phyloP scores from a whole-genome alignment of 1,140 invertebrate species.

The Teleogryllus occipitalis region DNA sequence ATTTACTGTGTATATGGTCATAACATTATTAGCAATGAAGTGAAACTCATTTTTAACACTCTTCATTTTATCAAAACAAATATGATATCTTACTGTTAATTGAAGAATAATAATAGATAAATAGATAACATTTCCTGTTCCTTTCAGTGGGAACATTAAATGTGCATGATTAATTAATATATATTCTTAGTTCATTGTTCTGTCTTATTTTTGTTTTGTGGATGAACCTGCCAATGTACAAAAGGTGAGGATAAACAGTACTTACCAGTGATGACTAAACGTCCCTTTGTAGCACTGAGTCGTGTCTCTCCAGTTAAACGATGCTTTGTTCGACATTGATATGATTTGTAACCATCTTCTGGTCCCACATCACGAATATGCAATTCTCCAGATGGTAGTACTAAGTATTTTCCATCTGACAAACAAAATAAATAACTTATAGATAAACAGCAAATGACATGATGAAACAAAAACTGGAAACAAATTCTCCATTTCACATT shows the following conservation, averaged over 20 bases:
- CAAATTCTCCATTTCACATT: background rate
- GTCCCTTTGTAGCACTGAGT: constrained; percentile 84
- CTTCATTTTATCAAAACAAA: no score
- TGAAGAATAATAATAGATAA: no score
- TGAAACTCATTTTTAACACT: no score
- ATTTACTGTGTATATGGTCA: no score
- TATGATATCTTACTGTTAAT: no score
- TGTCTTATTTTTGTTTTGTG: no score
- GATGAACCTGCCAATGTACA: no score
- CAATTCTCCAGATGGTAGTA: constrained; percentile 84
- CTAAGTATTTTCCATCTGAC: constrained; percentile 86
- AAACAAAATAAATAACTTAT: constrained; percentile 14
- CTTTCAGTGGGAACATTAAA: no score
- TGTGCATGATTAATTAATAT: no score
- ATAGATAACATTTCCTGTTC: no score
- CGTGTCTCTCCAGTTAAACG: constrained; percentile 86
- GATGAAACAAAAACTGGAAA: background rate
- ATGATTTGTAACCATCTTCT: constrained; percentile 88
- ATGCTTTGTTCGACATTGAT: constrained; percentile 90
- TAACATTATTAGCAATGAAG: no score
- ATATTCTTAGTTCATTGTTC: no score
- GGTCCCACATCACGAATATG: constrained; percentile 88
- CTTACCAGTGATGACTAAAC: constrained; percentile 92
- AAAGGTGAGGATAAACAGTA: constrained; percentile 25
- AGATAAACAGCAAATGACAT: constrained; percentile 8